These are phyloP conservation scores for Echeneis naucrates DNA, from an alignment of 2,797 vertebrate genomes.

Conservation along the genomic window DNA sequence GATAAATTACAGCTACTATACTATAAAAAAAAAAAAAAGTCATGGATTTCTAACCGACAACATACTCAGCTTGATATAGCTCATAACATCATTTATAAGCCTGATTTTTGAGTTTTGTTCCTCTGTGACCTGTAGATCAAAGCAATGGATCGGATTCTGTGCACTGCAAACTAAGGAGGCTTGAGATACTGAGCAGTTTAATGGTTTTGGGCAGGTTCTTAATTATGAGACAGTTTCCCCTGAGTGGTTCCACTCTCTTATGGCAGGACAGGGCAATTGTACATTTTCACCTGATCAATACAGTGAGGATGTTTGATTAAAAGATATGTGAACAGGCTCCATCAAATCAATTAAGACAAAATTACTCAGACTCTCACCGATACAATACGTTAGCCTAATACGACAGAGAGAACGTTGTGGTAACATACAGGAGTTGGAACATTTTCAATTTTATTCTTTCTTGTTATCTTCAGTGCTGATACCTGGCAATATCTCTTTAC, in stretches of 20 bases:
- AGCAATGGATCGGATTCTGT: slow-evolving; percentile 76
- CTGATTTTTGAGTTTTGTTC: slow-evolving; percentile 75
- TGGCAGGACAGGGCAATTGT: slow-evolving; percentile 55
- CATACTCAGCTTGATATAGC: slow-evolving; percentile 69
- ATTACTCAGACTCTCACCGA: slow-evolving; percentile 36
- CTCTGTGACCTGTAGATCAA: slow-evolving; percentile 80
- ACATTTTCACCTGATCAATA: slow-evolving; percentile 72
- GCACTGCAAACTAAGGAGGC: slow-evolving; percentile 61
- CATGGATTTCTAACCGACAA: slow-evolving; percentile 57
- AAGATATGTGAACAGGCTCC: slow-evolving; percentile 55
- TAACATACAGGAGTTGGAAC: not conserved
- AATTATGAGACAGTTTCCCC: slow-evolving; percentile 73
- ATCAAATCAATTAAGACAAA: slow-evolving; percentile 61
- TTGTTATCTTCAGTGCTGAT: not conserved
- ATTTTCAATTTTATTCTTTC: slow-evolving; percentile 19
- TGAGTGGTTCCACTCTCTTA: slow-evolving; percentile 60
- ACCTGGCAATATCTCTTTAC: slow-evolving; percentile 1
- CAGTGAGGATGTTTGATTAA: slow-evolving; percentile 66
- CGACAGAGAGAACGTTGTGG: slow-evolving; percentile 20
- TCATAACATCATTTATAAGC: slow-evolving; percentile 69
- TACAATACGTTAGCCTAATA: slow-evolving; percentile 26
- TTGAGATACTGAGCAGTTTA: slow-evolving; percentile 66
- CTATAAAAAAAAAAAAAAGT: slow-evolving; percentile 70
- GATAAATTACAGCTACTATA: slow-evolving; percentile 72
- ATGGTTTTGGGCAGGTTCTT: slow-evolving; percentile 78